Conservation (phyloP, 1,140 invertebrate species). For the Bradynema listronoti region DNA sequence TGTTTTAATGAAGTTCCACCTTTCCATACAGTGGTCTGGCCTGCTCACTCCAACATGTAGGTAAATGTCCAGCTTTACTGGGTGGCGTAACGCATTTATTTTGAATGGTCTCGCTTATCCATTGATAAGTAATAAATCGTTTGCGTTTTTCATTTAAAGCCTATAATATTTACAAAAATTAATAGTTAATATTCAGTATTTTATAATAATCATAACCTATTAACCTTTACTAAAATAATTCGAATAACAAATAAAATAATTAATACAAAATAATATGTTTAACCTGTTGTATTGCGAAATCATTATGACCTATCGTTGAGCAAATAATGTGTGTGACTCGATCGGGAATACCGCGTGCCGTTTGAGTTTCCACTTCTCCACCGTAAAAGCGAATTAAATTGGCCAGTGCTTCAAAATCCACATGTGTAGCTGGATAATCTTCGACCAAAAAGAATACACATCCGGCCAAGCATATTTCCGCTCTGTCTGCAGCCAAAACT, state of each 20-base stretch:
- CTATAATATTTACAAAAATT: conserved; percentile 3
- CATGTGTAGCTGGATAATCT: conserved; percentile 15
- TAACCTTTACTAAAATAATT: too few relatives aligned
- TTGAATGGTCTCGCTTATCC: conserved; percentile 21
- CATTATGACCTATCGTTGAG: conserved; percentile 16
- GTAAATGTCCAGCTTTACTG: conserved; percentile 21
- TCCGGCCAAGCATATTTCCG: conserved; percentile 28
- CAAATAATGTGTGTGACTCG: conserved; percentile 26
- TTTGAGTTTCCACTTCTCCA: conserved; percentile 20
- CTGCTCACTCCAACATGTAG: conserved; percentile 10
- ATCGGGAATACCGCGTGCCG: conserved; percentile 21
- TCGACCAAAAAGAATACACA: conserved; percentile 27
- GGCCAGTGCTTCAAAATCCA: conserved; percentile 13
- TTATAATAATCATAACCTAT: too few relatives aligned
- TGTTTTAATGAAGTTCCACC: background rate
- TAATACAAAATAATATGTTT: too few relatives aligned
- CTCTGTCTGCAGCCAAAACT: background rate
- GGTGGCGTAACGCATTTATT: conserved; percentile 17
- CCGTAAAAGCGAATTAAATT: conserved; percentile 21
- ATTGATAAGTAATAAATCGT: conserved; percentile 19
- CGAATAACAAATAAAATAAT: too few relatives aligned
- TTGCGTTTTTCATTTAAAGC: conserved; percentile 14
- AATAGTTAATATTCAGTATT: too few relatives aligned
- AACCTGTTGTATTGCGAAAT: conserved; percentile 13
- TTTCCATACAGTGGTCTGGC: conserved; percentile 4